These are phyloP conservation scores for Melanophora roralis DNA, from an alignment of 2,888 invertebrate species.

Conservation along the genomic window DNA sequence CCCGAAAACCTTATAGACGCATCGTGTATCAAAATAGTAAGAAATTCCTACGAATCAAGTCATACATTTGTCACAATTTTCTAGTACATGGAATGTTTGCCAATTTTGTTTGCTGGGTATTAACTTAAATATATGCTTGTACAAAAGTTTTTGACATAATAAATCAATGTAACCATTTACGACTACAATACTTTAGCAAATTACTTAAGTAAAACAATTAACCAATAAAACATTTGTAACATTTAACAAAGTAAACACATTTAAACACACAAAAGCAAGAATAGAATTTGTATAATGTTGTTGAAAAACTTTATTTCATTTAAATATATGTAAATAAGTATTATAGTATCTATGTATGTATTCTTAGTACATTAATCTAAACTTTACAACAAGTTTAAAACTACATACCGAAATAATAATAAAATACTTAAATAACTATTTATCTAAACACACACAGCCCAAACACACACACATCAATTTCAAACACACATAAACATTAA, in stretches of 20 bases:
- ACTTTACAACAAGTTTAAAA: constrained; percentile 60
- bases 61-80: no score
- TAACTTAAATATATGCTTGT: constrained; percentile 22
- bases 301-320: constrained; percentile 1
- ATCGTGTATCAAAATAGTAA: no score
- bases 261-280: not conserved
- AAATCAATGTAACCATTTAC: not conserved
- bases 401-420: constrained; percentile 11
- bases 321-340: not conserved
- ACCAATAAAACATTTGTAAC: constrained; percentile 19
- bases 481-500: not conserved
- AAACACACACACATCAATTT: not conserved
- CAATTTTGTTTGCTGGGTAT: not conserved
- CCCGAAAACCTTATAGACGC: no score
- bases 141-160: constrained; percentile 42
- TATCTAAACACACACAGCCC: not conserved
- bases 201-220: constrained; percentile 12
- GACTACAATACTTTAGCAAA: constrained; percentile 1
- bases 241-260: not conserved
- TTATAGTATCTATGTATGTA: no score
- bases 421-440: not conserved
- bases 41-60: no score
- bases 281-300: constrained; percentile 1
- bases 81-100: no score
- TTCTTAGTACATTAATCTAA: constrained; percentile 20